Conservation (phyloP, 2,113 vertebrate species). For the Zosterops borbonicus region DNA sequence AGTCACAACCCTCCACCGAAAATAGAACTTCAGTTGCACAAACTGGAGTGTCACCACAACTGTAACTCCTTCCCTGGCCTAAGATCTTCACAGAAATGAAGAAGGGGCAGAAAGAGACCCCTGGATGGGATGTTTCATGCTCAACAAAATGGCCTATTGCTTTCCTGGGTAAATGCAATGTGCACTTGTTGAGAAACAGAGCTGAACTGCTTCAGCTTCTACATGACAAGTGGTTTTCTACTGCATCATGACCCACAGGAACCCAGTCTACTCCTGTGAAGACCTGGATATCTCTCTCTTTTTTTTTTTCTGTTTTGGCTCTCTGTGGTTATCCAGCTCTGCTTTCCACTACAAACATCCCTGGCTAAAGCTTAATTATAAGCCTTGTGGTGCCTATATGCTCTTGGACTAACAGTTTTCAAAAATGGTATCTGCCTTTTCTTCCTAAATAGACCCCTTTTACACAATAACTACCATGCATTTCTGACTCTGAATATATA, state of each 20-base stretch:
- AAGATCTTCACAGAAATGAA: not conserved
- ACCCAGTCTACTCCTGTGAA: not conserved
- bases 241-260: not conserved
- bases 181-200: not conserved
- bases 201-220: not conserved
- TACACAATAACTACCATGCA: slow-evolving; percentile 37
- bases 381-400: not conserved
- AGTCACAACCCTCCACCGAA: not conserved
- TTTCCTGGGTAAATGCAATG: not conserved
- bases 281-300: not conserved
- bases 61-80: not conserved
- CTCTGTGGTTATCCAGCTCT: not conserved
- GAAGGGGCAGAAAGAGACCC: not conserved
- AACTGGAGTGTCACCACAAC: not conserved
- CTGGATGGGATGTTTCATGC: not conserved
- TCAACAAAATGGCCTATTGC: not conserved
- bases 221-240: not conserved
- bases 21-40: not conserved
- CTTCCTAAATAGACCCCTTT: slow-evolving; percentile 55
- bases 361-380: not conserved
- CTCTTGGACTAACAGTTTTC: slow-evolving; percentile 42
- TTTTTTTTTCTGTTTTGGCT: not conserved
- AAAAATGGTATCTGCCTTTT: slow-evolving; percentile 55
- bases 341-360: not conserved
- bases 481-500: slow-evolving; percentile 74